Evolutionary conservation across 2,797 vertebrate genomes (phyloP), one percentile per base, ranked within the genome.

Genomic region (Carcharodon carcharias): DNA sequence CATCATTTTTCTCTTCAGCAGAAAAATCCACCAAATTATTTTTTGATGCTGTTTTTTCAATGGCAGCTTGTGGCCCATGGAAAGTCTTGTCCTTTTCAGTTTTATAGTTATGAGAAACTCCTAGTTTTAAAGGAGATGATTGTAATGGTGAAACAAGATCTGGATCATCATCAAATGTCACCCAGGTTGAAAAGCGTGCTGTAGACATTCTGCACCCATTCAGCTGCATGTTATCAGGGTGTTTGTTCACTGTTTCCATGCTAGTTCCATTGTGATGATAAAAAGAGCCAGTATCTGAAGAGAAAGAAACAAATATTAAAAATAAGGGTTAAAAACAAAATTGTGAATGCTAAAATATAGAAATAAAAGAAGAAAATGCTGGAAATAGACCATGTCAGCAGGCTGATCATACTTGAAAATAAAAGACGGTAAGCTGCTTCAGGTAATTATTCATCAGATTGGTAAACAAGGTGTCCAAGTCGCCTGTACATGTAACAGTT

Each of bases 91-190:
- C 98, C 96, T 96, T 96, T 69, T 98, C 98, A 85, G 96, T 91
- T 85, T 97, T 97, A 96, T 97, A 96, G 96, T 45, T 96, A 96
- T 96, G 96, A 4, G 96, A 93, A 96, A 97, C 97, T 71, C 97
- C 97, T 69, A 96, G 96, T 96, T 97, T 98, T 95, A 97, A 96
- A 88, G 97, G 97, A 96, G 98, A 97, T n/a, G 97, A 96, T 96
- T 96, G 96, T 63, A 97, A 14, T 82, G 82, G n/a, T 67, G 95
- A 35, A 58, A 97, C 96, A 96, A 82, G 54, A 58, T 98, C 97
- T 18, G 45, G 77, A 96, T 98, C 98, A 96, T 99, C 98, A 95
- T 99, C 98, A 97, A 99, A 99, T 96, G 98, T 99, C 96, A 99
- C 98, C 98, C 98, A 99, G 97, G 98, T 98, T 96, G 98, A 98